Evolutionary conservation across 2,113 vertebrate genomes (phyloP), one percentile per base, ranked within the genome.

Genomic region (Ptychochromis oligacanthus): DNA sequence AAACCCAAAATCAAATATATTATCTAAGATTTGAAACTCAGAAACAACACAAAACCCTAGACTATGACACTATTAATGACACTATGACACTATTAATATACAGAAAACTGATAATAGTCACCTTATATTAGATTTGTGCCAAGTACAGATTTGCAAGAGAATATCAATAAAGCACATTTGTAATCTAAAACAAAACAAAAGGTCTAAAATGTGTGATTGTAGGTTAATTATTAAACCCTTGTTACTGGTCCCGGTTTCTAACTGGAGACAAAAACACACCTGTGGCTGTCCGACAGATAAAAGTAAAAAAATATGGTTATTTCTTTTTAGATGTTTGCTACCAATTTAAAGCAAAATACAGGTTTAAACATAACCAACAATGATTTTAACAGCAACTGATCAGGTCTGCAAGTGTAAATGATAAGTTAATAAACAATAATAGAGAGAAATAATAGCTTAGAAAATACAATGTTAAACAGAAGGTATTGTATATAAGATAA

Each of bases 351-450:
- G 38, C 28, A 2, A 31, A 31, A 4, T 31, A 31, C 28, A 31
- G 28, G 28, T 31, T 40, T 40, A 40, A 62, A 38, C 60, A 38
- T 38, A 15, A 0, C 60, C 36, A 38, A 62, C 31, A 62, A 62
- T 36, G n/a, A n/a, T 62, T 62, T 36, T 62, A 3, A 31, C 28
- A 31, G 28, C 28, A 31, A 31, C 4, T 31, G 3, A 31, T 31
- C 28, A 31, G 28, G 28, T 31, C 28, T 4, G 4, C 28, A 31
- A 4, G 28, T 31, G 28, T 13, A n/a, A 61, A 36, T 62, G 4
- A 36, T 62, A 62, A 38, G n/a, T 31, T 62, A 62, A 62, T 62
- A 62, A 62, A 31, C n/a, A n/a, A n/a, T n/a, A n/a, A n/a, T n/a
- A n/a, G n/a, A n/a, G n/a, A n/a, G n/a, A n/a, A n/a, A n/a, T 12